A percentile compares a stretch with the other conserved stretches of the same genome.
Evolutionary conservation across 2,797 vertebrate species (phyloP).

Genomic region (Eleutherodactylus coqui): DNA sequence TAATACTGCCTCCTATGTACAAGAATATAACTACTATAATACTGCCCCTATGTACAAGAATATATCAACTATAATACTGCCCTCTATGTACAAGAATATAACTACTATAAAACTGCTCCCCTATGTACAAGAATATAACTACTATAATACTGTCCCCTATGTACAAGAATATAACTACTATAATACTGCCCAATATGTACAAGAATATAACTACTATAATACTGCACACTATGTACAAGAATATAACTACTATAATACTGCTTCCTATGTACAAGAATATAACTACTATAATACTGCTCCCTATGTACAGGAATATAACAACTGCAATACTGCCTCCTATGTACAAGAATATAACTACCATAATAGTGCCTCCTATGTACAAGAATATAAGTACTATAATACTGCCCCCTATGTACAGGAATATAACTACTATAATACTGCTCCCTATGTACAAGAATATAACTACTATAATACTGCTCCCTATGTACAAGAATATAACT

Average conservation of each 20-base stretch:
- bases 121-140: background rate
- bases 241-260: background rate
- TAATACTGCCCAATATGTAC: too few species aligned
- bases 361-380: constrained; percentile 1
- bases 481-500: constrained; percentile 16
- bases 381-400: constrained; percentile 18
- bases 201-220: background rate
- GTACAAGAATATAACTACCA: constrained; percentile 11
- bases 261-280: background rate
- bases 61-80: background rate
- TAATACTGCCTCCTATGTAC: constrained; percentile 5
- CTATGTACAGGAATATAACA: background rate
- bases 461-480: constrained; percentile 1
- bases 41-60: background rate
- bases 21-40: constrained; percentile 15
- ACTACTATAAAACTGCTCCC: constrained; percentile 1
- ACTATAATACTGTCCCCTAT: background rate
- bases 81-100: background rate
- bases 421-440: constrained; percentile 13
- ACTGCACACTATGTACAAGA: background rate
- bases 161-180: too few species aligned
- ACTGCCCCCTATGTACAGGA: background rate
- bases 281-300: background rate
- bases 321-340: constrained; percentile 1
- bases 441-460: background rate